Evolutionary conservation across 2,888 invertebrate genomes (phyloP).

Genomic region (Hydraecia micacea): DNA sequence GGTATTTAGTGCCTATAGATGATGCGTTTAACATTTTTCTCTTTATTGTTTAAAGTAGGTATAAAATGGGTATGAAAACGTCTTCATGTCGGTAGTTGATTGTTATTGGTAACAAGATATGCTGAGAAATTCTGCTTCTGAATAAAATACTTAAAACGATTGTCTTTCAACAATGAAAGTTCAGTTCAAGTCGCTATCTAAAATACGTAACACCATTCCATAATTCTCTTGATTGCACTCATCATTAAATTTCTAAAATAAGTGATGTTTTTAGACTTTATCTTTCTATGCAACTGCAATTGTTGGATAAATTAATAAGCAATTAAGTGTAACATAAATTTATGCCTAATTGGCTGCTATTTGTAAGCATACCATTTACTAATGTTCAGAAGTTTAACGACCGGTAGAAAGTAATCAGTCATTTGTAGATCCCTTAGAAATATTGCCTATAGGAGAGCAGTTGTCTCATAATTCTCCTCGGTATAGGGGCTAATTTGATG

Average conservation of each 20-base stretch:
- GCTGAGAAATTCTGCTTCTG: slow-evolving; percentile 13
- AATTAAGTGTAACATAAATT: slow-evolving; percentile 25
- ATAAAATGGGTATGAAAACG: neutral
- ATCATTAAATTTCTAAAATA: slow-evolving; percentile 11
- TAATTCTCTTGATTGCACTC: slow-evolving; percentile 5
- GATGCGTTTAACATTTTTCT: neutral
- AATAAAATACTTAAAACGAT: slow-evolving; percentile 37
- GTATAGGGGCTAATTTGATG: slow-evolving; percentile 73
- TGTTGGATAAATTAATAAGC: slow-evolving; percentile 24
- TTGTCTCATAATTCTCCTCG: slow-evolving; percentile 60
- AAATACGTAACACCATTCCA: neutral
- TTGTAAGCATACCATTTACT: slow-evolving; percentile 21
- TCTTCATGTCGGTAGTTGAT: slow-evolving; percentile 15
- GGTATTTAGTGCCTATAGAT: neutral
- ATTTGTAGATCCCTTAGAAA: slow-evolving; percentile 37
- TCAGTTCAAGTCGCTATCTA: slow-evolving; percentile 5
- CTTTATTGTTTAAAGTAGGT: slow-evolving; percentile 11
- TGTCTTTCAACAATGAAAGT: slow-evolving; percentile 14
- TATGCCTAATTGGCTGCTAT: slow-evolving; percentile 24
- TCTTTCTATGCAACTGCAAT: slow-evolving; percentile 17
- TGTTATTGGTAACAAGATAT: slow-evolving; percentile 32
- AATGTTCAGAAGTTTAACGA: slow-evolving; percentile 17
- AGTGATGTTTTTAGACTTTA: neutral
- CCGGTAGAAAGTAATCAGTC: slow-evolving; percentile 20
- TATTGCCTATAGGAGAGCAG: slow-evolving; percentile 49